Percentiles rank a stretch among this genome's conserved stretches.
Evolutionary conservation across 1,140 invertebrate species (phyloP).

Genomic region (Cheumatopsyche charites): DNA sequence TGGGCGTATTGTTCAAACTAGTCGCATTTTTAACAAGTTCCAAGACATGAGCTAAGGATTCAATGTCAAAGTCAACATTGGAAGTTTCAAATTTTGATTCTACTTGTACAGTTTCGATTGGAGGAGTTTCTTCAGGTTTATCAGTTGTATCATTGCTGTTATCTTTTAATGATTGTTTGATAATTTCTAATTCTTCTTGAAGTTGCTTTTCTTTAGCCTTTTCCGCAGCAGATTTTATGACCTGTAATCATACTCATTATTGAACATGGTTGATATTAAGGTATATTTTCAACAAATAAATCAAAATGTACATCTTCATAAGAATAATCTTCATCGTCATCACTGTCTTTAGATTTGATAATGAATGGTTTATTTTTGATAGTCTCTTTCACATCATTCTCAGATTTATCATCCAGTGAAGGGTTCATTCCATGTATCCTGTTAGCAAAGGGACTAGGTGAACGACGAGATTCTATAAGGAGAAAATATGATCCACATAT

Average conservation of each 20-base stretch:
- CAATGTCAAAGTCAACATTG: neutral
- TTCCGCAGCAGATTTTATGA: slow-evolving; percentile 44
- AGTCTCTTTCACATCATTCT: neutral
- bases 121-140: too few species aligned
- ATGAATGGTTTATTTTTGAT: neutral
- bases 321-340: slow-evolving; percentile 47
- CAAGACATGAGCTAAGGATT: slow-evolving; percentile 13
- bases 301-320: slow-evolving; percentile 45
- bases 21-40: slow-evolving; percentile 21
- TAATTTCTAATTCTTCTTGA: slow-evolving; percentile 42
- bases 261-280: slow-evolving; percentile 3
- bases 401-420: neutral
- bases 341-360: slow-evolving; percentile 39
- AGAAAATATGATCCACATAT: neutral
- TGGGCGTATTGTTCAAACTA: slow-evolving; percentile 4
- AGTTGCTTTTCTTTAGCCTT: slow-evolving; percentile 46
- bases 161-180: slow-evolving; percentile 40
- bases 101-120: too few species aligned
- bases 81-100: neutral
- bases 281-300: neutral
- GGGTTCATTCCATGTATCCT: slow-evolving; percentile 36
- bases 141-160: slow-evolving; percentile 5
- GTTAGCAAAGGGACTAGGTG: slow-evolving; percentile 38
- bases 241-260: slow-evolving; percentile 25
- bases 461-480: neutral